phyloP scores from a whole-genome alignment of 2,113 vertebrate genomes.

The Meriones unguiculatus region DNA sequence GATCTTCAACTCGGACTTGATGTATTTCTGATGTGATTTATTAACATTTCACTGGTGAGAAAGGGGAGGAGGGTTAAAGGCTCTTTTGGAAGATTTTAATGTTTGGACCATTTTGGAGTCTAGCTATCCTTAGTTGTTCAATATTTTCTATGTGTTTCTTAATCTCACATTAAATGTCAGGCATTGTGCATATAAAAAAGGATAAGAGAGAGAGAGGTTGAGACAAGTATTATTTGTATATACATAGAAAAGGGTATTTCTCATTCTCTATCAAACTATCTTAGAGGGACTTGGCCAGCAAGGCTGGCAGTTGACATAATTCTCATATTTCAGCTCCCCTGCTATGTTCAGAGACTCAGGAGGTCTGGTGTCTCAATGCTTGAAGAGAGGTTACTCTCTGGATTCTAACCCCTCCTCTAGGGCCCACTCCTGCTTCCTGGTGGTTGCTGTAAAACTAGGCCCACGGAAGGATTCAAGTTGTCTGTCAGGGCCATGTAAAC shows the following conservation, averaged over 20 bases:
- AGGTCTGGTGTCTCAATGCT: background rate
- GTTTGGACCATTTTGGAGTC: background rate
- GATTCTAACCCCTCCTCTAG: background rate
- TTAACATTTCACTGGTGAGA: background rate
- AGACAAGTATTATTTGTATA: background rate
- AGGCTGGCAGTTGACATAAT: fast-evolving
- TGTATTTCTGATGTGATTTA: background rate
- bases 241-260: background rate
- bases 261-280: background rate
- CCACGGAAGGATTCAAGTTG: background rate
- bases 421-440: background rate
- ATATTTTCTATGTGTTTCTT: background rate
- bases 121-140: background rate
- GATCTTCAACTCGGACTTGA: background rate
- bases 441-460: background rate
- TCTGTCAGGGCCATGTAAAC: fast-evolving
- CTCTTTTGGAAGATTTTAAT: background rate
- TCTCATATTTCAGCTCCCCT: background rate
- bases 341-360: background rate
- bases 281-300: background rate
- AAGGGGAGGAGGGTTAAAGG: background rate
- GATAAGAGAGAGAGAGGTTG: background rate
- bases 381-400: fast-evolving
- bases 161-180: background rate
- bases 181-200: background rate